A percentile compares a stretch with the other conserved stretches of the same genome.
Evolutionary conservation across 2,797 vertebrate genomes (phyloP).

Genomic region (Prionace glauca): DNA sequence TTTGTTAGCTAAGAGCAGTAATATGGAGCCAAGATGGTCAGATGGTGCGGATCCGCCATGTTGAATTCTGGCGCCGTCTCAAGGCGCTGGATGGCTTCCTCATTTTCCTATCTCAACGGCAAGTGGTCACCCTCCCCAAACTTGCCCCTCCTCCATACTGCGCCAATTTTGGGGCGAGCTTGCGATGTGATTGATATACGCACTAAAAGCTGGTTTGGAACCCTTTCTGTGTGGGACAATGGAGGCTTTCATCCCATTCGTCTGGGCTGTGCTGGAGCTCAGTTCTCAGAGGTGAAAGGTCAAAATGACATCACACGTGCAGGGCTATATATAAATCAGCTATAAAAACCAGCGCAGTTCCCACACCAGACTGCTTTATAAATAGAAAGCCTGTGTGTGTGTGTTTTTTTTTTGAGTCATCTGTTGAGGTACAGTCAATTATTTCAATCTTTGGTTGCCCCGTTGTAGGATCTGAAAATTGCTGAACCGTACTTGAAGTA

Average conservation of each 20-base stretch:
- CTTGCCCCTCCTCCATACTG: not conserved
- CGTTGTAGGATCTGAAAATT: not conserved
- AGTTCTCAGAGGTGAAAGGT: constrained; percentile 14
- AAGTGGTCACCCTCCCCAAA: not conserved
- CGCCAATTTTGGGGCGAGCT: not conserved
- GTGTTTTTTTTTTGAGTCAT: not conserved
- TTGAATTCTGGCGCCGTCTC: not conserved
- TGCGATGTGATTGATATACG: no score
- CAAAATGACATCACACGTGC: not conserved
- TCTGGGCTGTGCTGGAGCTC: not conserved
- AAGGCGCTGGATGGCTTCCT: not conserved
- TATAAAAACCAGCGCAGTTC: not conserved
- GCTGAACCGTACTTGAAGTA: not conserved
- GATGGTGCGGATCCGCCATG: not conserved
- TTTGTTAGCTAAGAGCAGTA: not conserved
- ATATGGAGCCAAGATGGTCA: not conserved
- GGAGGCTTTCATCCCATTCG: not conserved
- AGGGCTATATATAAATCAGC: constrained; percentile 15
- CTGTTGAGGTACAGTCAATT: not conserved
- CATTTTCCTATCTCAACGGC: not conserved
- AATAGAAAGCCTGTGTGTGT: not conserved
- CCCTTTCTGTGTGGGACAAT: not conserved
- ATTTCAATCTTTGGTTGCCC: not conserved
- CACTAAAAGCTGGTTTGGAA: not conserved
- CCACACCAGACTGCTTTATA: constrained; percentile 28